A percentile compares a stretch with the other conserved stretches of the same genome.
phyloP scores from a whole-genome alignment of 2,888 invertebrate genomes.

The Phoenoteleia sp. region DNA sequence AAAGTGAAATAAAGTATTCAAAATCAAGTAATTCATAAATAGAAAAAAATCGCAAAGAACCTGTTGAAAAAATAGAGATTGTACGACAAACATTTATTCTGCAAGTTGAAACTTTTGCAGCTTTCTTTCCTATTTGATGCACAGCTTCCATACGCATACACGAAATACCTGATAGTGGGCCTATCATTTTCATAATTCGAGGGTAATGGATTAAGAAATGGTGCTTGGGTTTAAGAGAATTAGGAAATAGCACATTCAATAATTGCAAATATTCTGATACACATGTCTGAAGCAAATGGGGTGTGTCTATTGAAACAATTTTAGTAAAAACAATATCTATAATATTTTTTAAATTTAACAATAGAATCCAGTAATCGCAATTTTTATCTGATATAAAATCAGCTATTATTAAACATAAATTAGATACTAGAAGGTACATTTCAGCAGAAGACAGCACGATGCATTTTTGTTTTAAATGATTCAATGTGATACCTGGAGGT shows the following conservation, averaged over 20 bases:
- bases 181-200: neutral
- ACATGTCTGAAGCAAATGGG: neutral
- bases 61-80: too few relatives aligned
- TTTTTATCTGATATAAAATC: slow-evolving; percentile 57
- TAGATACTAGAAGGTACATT: slow-evolving; percentile 38
- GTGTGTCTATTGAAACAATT: neutral
- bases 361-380: slow-evolving; percentile 61
- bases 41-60: too few relatives aligned
- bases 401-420: slow-evolving; percentile 66
- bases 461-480: slow-evolving; percentile 45
- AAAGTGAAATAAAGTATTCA: too few relatives aligned
- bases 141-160: neutral
- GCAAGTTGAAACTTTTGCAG: neutral
- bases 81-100: neutral
- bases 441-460: slow-evolving; percentile 62
- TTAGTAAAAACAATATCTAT: slow-evolving; percentile 4
- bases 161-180: neutral
- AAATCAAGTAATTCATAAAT: too few relatives aligned
- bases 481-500: slow-evolving; percentile 41
- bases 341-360: slow-evolving; percentile 13
- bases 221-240: neutral
- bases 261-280: neutral
- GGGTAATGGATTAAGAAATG: neutral
- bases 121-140: neutral
- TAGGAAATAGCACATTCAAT: too few relatives aligned